Evolutionary conservation across 2,888 invertebrate species (phyloP).

Genomic region (Fragum whitleyi): DNA sequence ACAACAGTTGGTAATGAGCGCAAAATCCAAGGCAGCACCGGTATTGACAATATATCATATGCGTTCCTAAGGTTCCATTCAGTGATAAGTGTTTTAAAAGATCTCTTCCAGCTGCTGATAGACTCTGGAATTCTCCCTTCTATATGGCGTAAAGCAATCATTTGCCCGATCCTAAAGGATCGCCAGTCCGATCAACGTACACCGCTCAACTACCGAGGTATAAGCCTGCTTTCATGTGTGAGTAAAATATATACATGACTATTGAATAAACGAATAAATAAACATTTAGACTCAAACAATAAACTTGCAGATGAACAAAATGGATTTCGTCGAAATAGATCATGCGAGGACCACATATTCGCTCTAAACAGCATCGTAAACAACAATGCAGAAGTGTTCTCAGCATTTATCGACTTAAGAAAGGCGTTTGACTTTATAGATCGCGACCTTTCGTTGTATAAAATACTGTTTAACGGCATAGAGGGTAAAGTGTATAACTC

Average conservation of each 20-base stretch:
- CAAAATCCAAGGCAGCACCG: constrained; percentile 25
- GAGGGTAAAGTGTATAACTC: constrained; percentile 44
- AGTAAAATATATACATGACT: constrained; percentile 50
- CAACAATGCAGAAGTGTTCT: constrained; percentile 16
- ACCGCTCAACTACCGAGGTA: constrained; percentile 25
- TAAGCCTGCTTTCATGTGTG: constrained; percentile 39
- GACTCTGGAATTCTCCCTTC: constrained; percentile 31
- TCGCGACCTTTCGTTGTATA: constrained; percentile 41
- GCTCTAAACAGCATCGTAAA: constrained; percentile 35
- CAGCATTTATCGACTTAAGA: constrained; percentile 31
- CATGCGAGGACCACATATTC: constrained; percentile 52
- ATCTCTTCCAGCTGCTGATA: constrained; percentile 40
- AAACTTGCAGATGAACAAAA: constrained; percentile 49
- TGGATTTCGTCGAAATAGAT: constrained; percentile 40
- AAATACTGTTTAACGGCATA: constrained; percentile 33
- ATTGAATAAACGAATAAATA: constrained; percentile 34
- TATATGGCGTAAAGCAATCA: constrained; percentile 36
- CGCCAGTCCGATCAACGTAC: constrained; percentile 8
- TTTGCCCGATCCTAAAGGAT: constrained; percentile 32
- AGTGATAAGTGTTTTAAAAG: constrained; percentile 18
- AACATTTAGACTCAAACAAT: constrained; percentile 26
- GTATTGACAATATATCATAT: constrained; percentile 39
- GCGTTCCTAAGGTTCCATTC: constrained; percentile 29
- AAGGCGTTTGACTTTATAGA: constrained; percentile 33
- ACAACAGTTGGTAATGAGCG: constrained; percentile 13